Base-by-base conservation (phyloP, 2,113 vertebrate species). In the Mandrillus leucophaeus region DNA sequence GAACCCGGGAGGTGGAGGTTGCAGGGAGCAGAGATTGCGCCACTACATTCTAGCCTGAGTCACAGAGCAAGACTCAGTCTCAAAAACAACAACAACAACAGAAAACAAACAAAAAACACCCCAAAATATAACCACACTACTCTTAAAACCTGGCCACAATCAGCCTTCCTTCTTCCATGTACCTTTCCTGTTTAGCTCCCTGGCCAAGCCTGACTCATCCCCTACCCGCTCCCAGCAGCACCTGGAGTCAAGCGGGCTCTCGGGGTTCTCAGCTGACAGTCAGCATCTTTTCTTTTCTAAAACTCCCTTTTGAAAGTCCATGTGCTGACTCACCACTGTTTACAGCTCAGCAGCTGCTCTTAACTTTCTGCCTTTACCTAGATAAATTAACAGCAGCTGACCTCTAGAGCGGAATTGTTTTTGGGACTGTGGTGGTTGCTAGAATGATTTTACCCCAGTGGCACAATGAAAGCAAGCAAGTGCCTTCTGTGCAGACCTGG, bases 201-300 rank as follows among this genome's bases (percentile, higher is more conserved):
- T 7, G 35, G 55, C 57, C 52, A 32, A 22, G 16, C 10, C 50
- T 35, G 38, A 9, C 9, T 14, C 8, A 1, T 5, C 17, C 11
- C 23, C 30, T 8, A 17, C 11, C 35, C 38, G 30, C 78, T 35
- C 70, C 79, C 20, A 6, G 10, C 6, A 30, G 25, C 43, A n/a
- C 59, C 72, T 43, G 84, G 61, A 38, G 52, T 10, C 48, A 8
- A 18, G 40, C 11, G 17, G 59, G 23, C 35, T 81, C 9, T 2
- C 0, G 0, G 6, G 3, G 35, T 38, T 55, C 25, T 10, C 25
- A 13, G 59, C 78, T 1, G 22, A 61, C 11, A 0, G 23, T 30
- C 64, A 38, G 48, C 79, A 12, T 73, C 83, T 12, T n/a, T 27
- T 35, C 61, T 50, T n/a, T 30, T 35, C 61, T 50, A 57, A 48